Base-by-base conservation (phyloP, 2,797 vertebrate genomes). In the Melanotaenia parkinsoni region DNA sequence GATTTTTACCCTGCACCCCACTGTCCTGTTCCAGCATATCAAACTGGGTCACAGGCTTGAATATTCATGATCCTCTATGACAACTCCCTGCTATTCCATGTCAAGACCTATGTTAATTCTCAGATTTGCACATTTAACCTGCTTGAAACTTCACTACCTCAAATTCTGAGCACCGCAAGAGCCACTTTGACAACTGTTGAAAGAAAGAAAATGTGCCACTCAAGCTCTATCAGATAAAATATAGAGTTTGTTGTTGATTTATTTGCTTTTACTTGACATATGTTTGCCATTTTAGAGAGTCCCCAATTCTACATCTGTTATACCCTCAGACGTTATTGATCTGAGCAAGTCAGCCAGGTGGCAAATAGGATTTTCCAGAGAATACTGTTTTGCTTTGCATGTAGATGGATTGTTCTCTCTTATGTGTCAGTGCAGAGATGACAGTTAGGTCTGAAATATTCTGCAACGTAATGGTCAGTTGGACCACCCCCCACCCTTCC, bases 31-130 rank as follows among this genome's bases (percentile, higher is more conserved):
- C 80, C 33, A 43, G 77, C 68, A 8, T 85, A 83, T 87, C 83
- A 91, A 93, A 93, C 88, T 92, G 82, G 90, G 91, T 92, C 91
- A 91, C 73, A 77, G n/a, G 62, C 83, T 82, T 93, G 89, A 92
- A 94, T 94, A 92, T 92, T 90, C 88, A 92, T 92, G 90, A 91
- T 87, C 76, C 80, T 88, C 84, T 75, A 83, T 91, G 91, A 91
- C 91, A 91, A 91, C 90, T 91, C 86, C 88, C 86, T 22, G 83
- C 90, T 90, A 89, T 87, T 93, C 79, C 76, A 84, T 91, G 87
- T 92, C 91, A 91, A 88, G 87, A 90, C 89, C 87, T 92, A 92
- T 91, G 91, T 89, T 91, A 90, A 93, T 94, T 91, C 77, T 61
- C 7, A 86, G 85, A 91, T 91, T 86, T 88, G 84, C 91, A 91